A percentile compares a stretch with the other conserved stretches of the same genome.
Evolutionary conservation across 2,797 vertebrate species (phyloP).

Genomic region (Anabas testudineus): DNA sequence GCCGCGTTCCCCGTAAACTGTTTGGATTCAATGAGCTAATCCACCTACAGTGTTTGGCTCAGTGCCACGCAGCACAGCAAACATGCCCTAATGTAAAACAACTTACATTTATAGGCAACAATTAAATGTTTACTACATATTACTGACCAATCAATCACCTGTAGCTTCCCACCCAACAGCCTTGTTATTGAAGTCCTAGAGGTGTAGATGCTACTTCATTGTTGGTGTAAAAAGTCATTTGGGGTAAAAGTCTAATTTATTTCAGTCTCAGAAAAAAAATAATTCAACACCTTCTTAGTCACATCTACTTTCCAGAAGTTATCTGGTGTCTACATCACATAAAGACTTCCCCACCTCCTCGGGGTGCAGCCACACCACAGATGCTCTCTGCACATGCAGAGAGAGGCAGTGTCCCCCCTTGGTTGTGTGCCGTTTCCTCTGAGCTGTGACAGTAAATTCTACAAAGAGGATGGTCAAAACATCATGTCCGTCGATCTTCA

Average conservation of each 20-base stretch:
- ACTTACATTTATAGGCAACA: constrained; percentile 50
- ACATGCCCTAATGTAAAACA: constrained; percentile 56
- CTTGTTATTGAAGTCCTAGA: constrained; percentile 39
- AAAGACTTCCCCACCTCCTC: constrained; percentile 35
- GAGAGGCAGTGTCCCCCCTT: constrained; percentile 31
- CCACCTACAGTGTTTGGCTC: constrained; percentile 79
- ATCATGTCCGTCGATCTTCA: constrained; percentile 41
- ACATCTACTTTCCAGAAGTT: constrained; percentile 6
- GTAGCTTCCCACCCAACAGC: constrained; percentile 53
- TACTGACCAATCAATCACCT: constrained; percentile 73
- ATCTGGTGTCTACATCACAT: constrained; percentile 26
- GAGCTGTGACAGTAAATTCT: constrained; percentile 58
- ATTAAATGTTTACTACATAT: constrained; percentile 80
- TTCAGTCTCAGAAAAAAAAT: constrained; percentile 17
- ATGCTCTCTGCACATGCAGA: constrained; percentile 49
- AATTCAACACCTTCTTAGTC: not conserved
- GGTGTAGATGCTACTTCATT: not conserved
- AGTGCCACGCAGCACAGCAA: constrained; percentile 66
- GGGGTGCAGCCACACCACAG: constrained; percentile 52
- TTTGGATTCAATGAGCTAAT: constrained; percentile 87
- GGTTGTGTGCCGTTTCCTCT: constrained; percentile 47
- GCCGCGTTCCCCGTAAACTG: constrained; percentile 84
- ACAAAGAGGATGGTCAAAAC: constrained; percentile 40
- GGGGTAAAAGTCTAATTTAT: constrained; percentile 14
- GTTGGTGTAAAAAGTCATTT: constrained; percentile 12